Evolutionary conservation across 2,888 invertebrate species (phyloP).

Genomic region (Tinea pellionella): DNA sequence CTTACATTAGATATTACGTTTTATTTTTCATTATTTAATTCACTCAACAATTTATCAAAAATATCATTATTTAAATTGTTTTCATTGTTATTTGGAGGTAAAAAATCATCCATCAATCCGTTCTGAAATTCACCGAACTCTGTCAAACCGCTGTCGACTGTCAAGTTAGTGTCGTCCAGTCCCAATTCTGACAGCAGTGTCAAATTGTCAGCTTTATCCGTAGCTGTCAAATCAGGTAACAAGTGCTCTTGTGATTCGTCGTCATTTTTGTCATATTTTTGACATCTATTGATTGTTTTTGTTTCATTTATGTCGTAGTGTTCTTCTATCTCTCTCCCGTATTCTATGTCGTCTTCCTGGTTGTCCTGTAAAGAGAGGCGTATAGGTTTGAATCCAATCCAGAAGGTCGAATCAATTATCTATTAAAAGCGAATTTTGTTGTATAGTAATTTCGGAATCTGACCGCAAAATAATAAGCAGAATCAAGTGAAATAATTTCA

Average conservation of each 20-base stretch:
- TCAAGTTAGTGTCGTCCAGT: constrained; percentile 42
- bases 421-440: too few species aligned
- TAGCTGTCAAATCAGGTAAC: constrained; percentile 33
- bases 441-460: too few species aligned
- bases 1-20: too few species aligned
- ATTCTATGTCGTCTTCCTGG: constrained; percentile 66
- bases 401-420: too few species aligned
- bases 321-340: constrained; percentile 55
- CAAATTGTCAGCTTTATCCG: constrained; percentile 37
- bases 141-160: constrained; percentile 18
- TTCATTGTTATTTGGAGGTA: constrained; percentile 25
- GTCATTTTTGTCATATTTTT: constrained; percentile 47
- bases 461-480: too few species aligned
- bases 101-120: constrained; percentile 40
- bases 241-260: constrained; percentile 46
- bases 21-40: constrained; percentile 20
- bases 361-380: constrained; percentile 33
- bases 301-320: constrained; percentile 53
- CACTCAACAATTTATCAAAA: constrained; percentile 52
- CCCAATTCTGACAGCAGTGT: constrained; percentile 69
- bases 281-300: constrained; percentile 48
- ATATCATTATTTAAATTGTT: constrained; percentile 37
- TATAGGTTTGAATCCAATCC: too few species aligned
- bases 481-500: too few species aligned
- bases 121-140: constrained; percentile 62